A percentile compares a stretch with the other conserved stretches of the same genome.
These are phyloP conservation scores for Sebastes itinus DNA, from an alignment of 2,797 vertebrate genomes.

Conservation along the genomic window DNA sequence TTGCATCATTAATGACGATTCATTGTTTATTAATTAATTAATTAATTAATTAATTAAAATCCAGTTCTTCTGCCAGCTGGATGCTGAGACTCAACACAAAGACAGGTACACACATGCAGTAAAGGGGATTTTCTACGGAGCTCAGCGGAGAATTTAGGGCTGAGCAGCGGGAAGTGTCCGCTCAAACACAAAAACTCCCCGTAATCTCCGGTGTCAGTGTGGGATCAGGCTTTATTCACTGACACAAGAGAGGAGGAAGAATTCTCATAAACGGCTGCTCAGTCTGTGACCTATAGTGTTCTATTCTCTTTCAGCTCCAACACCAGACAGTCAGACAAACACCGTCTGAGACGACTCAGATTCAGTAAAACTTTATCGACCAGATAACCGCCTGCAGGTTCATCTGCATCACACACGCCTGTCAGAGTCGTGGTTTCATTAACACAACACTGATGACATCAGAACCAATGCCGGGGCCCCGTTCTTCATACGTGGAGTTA, in stretches of 20 bases:
- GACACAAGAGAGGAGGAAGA: slow-evolving; percentile 56
- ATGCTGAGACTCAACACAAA: neutral
- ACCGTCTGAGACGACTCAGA: neutral
- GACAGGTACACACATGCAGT: slow-evolving; percentile 42
- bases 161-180: slow-evolving; percentile 60
- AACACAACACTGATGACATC: neutral
- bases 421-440: neutral
- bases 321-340: slow-evolving; percentile 27
- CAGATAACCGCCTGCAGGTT: neutral
- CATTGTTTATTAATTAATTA: too few relatives aligned
- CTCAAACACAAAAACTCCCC: slow-evolving; percentile 48
- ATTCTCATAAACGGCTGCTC: slow-evolving; percentile 59
- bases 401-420: too few relatives aligned
- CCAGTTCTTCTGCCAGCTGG: neutral
- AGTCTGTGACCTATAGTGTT: slow-evolving; percentile 24
- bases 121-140: slow-evolving; percentile 65
- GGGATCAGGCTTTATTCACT: slow-evolving; percentile 61
- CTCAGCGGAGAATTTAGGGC: slow-evolving; percentile 62
- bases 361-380: slow-evolving; percentile 25
- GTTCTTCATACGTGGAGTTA: too few relatives aligned
- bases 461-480: neutral
- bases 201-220: slow-evolving; percentile 58
- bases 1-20: neutral
- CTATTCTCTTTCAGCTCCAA: neutral
- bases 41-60: too few relatives aligned